A percentile compares a stretch with the other conserved stretches of the same genome.
Conservation (phyloP, 2,888 invertebrate species). For the Petrophora chlorosata region DNA sequence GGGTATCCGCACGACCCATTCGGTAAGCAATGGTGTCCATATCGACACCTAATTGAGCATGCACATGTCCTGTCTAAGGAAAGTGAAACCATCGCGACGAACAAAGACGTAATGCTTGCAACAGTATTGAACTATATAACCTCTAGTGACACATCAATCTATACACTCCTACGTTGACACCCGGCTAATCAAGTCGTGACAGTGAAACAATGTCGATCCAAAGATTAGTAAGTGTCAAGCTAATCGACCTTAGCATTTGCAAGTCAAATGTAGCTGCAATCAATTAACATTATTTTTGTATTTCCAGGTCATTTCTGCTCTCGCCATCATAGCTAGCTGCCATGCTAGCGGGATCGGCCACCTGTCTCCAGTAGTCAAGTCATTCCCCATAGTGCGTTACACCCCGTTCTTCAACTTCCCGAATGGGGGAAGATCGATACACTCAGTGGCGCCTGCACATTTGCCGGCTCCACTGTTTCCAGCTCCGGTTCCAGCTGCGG, state of each 20-base stretch:
- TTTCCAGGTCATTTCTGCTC: constrained; percentile 61
- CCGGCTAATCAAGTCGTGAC: constrained; percentile 69
- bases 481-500: constrained; percentile 42
- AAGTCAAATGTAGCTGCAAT: constrained; percentile 7
- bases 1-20: constrained; percentile 62
- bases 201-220: constrained; percentile 61
- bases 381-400: constrained; percentile 70
- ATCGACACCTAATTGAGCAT: constrained; percentile 69
- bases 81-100: constrained; percentile 74
- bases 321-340: constrained; percentile 70
- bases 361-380: constrained; percentile 59
- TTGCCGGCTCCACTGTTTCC: constrained; percentile 41
- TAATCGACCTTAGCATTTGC: constrained; percentile 3
- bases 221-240: constrained; percentile 67
- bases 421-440: constrained; percentile 67
- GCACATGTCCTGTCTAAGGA: constrained; percentile 75
- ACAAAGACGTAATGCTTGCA: constrained; percentile 77
- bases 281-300: constrained; percentile 22
- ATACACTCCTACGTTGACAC: constrained; percentile 66
- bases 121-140: constrained; percentile 81
- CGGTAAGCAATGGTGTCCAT: constrained; percentile 66
- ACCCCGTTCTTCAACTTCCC: constrained; percentile 79
- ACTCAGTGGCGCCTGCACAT: constrained; percentile 65
- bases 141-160: constrained; percentile 65
- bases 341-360: constrained; percentile 74